Evolutionary conservation across 2,888 invertebrate species (phyloP), one percentile per base, ranked within the genome.

Genomic region (Drosophila falleni): DNA sequence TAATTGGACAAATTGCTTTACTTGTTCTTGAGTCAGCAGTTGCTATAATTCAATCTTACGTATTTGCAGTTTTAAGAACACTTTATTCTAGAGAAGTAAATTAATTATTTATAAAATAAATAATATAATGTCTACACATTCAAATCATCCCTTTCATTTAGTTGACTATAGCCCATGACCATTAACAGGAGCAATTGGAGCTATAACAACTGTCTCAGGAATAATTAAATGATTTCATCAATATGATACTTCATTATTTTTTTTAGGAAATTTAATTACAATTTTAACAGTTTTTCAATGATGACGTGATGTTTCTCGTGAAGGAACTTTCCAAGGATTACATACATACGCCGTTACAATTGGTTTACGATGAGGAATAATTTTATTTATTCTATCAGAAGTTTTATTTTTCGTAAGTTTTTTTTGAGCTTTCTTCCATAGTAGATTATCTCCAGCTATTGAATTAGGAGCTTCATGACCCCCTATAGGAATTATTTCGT

Each of bases 331-430:
- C 62, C 95, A 95, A 94, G 95, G 95, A 2, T 90, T 94, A 60
- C 96, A 96, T 87, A 95, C 95, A 0, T 91, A 92, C 26, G 86
- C 92, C 87, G 95, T 95, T 1, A 92, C 93, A 10, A 93, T 93
- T 90, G 95, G 95, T 2, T 84, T 96, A 91, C 94, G 94, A 68
- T 94, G 94, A 94, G 95, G 96, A 80, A 96, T 96, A 94, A 95
- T 96, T 90, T 91, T 96, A 93, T 96, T 96, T 94, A 95, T 96
- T 94, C 2, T 19, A 6, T 96, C 95, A 51, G 95, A 96, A 94
- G 91, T 96, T 77, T 93, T 95, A 78, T 95, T 94, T 89, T 94
- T 95, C 87, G 89, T 94, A 55, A 93, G 94, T 15, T 94, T 95
- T 90, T 95, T 95, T 90, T 94, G 94, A 92, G 93, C 91, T 70